phyloP scores from a whole-genome alignment of 2,888 invertebrate genomes.

The Thalpophila matura region DNA sequence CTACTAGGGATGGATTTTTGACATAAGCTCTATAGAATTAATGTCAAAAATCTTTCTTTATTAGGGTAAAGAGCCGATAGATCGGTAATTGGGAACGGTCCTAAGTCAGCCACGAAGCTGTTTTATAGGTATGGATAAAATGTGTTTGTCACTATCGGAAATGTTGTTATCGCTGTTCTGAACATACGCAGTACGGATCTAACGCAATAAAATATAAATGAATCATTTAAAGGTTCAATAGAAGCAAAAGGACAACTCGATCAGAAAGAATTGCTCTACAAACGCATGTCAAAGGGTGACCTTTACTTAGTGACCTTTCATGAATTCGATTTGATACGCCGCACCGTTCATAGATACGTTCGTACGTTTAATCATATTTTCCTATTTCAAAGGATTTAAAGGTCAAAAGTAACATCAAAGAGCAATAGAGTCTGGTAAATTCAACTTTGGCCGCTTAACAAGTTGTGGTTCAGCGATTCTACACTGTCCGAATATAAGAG shows the following conservation, averaged over 20 bases:
- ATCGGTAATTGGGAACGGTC: too few species aligned
- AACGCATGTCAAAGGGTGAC: slow-evolving; percentile 56
- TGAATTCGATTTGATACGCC: slow-evolving; percentile 46
- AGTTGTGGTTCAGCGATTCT: slow-evolving; percentile 39
- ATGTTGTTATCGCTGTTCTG: background rate
- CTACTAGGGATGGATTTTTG: too few species aligned
- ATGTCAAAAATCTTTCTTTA: too few species aligned
- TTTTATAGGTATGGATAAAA: background rate
- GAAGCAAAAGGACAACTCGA: slow-evolving; percentile 35
- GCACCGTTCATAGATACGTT: slow-evolving; percentile 12
- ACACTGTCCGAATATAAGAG: slow-evolving; percentile 32
- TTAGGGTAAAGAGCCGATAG: too few species aligned
- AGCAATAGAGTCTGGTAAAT: slow-evolving; percentile 35
- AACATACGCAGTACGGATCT: background rate
- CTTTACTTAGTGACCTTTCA: slow-evolving; percentile 58
- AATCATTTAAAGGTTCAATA: slow-evolving; percentile 41
- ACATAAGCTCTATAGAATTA: too few species aligned
- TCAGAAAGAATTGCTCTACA: slow-evolving; percentile 48
- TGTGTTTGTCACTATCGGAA: too few species aligned
- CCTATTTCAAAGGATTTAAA: slow-evolving; percentile 56
- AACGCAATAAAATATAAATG: slow-evolving; percentile 21
- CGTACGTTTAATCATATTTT: slow-evolving; percentile 50
- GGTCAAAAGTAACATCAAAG: slow-evolving; percentile 57
- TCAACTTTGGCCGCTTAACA: slow-evolving; percentile 27
- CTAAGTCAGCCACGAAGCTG: too few species aligned